These are phyloP conservation scores for Nomada goodeniana DNA, from an alignment of 2,888 invertebrate genomes.

Conservation along the genomic window DNA sequence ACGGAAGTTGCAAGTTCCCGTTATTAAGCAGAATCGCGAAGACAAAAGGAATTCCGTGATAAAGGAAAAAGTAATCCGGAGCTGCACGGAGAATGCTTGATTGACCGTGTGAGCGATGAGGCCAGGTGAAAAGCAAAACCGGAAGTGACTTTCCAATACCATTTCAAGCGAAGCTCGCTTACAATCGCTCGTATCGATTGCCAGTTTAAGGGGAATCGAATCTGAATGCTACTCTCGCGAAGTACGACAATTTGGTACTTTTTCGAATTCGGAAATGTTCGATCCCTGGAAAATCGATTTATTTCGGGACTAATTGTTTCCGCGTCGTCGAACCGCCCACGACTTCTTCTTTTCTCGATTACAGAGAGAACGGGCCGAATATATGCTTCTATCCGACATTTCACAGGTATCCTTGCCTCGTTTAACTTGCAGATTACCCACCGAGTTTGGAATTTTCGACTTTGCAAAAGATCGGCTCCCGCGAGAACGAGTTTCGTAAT, in stretches of 20 bases:
- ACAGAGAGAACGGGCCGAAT: slow-evolving; percentile 9
- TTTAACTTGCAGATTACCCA: slow-evolving; percentile 10
- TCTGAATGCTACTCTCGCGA: slow-evolving; percentile 2
- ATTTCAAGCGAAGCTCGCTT: slow-evolving; percentile 21
- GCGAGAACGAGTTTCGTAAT: slow-evolving; percentile 10
- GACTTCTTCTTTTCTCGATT: slow-evolving; percentile 13
- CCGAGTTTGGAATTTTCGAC: background rate
- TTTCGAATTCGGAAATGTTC: background rate
- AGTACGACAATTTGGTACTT: too few species aligned
- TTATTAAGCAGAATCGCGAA: slow-evolving; percentile 12
- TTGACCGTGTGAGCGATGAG: background rate
- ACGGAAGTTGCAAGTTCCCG: slow-evolving; percentile 6
- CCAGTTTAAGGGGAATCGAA: slow-evolving; percentile 39
- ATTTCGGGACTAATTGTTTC: slow-evolving; percentile 29
- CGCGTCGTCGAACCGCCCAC: background rate
- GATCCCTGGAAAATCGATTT: slow-evolving; percentile 29
- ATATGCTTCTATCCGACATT: background rate
- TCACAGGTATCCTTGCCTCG: background rate
- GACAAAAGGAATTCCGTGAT: slow-evolving; percentile 22
- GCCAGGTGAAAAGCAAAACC: slow-evolving; percentile 27
- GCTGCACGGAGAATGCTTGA: background rate
- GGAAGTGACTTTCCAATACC: slow-evolving; percentile 36
- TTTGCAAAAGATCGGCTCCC: background rate
- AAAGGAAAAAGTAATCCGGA: slow-evolving; percentile 12
- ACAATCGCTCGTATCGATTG: slow-evolving; percentile 55